Conservation (phyloP, 1,140 invertebrate genomes). For the Megathymus violae region DNA sequence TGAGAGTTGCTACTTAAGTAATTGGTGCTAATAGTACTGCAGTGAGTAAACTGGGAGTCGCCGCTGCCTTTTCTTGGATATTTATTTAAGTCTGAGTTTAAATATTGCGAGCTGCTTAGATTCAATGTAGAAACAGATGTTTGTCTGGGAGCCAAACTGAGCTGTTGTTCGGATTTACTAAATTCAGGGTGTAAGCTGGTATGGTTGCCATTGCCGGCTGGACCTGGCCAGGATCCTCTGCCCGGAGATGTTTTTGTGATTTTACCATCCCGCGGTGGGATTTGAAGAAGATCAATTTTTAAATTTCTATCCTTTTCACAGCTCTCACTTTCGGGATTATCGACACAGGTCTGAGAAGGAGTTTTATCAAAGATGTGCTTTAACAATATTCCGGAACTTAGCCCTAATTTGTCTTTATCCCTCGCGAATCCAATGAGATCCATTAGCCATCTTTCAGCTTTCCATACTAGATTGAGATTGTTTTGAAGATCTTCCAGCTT, state of each 20-base stretch:
- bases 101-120: slow-evolving; percentile 81
- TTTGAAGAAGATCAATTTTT: slow-evolving; percentile 86
- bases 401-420: slow-evolving; percentile 87
- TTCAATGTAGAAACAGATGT: slow-evolving; percentile 79
- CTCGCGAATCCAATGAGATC: slow-evolving; percentile 96
- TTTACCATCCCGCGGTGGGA: slow-evolving; percentile 89
- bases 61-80: slow-evolving; percentile 86
- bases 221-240: slow-evolving; percentile 92
- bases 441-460: slow-evolving; percentile 96
- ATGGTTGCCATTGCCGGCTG: slow-evolving; percentile 85
- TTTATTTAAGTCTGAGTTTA: slow-evolving; percentile 69
- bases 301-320: slow-evolving; percentile 63
- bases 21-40: slow-evolving; percentile 79
- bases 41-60: slow-evolving; percentile 84
- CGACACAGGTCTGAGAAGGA: slow-evolving; percentile 56
- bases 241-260: slow-evolving; percentile 90
- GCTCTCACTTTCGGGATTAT: slow-evolving; percentile 43
- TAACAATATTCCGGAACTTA: slow-evolving; percentile 73
- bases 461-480: slow-evolving; percentile 94
- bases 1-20: slow-evolving; percentile 77
- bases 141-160: slow-evolving; percentile 84
- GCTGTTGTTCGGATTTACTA: slow-evolving; percentile 92
- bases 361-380: slow-evolving; percentile 81
- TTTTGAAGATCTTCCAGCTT: slow-evolving; percentile 92
- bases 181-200: slow-evolving; percentile 87